These are phyloP conservation scores for Operophtera brumata DNA, from an alignment of 2,888 invertebrate species.

Conservation along the genomic window DNA sequence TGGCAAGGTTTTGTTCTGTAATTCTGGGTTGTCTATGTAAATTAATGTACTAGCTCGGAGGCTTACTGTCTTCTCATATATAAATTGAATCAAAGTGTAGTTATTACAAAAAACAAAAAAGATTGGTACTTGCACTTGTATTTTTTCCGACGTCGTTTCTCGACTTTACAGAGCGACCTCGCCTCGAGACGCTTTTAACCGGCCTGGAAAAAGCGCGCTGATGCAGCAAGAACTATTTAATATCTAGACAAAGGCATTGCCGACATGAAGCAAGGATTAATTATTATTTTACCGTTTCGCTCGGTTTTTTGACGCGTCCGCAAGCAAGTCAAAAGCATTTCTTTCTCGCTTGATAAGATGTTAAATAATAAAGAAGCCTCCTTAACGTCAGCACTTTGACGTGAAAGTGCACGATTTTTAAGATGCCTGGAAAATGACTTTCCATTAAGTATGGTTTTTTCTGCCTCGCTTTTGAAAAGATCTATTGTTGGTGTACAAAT, in stretches of 20 bases:
- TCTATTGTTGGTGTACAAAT: not conserved
- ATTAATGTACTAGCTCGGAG: slow-evolving; percentile 44
- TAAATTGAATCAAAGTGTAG: not conserved
- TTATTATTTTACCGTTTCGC: slow-evolving; percentile 79
- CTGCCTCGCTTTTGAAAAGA: slow-evolving; percentile 28
- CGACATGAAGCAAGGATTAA: slow-evolving; percentile 69
- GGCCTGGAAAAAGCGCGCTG: slow-evolving; percentile 58
- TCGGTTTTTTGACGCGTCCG: slow-evolving; percentile 69
- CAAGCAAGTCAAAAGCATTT: slow-evolving; percentile 77
- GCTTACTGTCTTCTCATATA: slow-evolving; percentile 50
- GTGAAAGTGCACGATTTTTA: slow-evolving; percentile 62
- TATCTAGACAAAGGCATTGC: slow-evolving; percentile 71
- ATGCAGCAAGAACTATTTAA: slow-evolving; percentile 76
- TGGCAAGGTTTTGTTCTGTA: slow-evolving; percentile 49
- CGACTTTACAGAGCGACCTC: slow-evolving; percentile 33
- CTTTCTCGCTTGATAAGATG: slow-evolving; percentile 74
- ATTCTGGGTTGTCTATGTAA: slow-evolving; percentile 62
- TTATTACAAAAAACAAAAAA: not conserved
- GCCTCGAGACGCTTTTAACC: slow-evolving; percentile 46
- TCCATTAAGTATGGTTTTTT: slow-evolving; percentile 37
- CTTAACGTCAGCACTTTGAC: slow-evolving; percentile 69
- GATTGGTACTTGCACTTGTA: not conserved
- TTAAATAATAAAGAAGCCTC: slow-evolving; percentile 76
- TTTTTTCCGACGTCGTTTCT: not conserved
- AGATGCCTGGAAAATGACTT: slow-evolving; percentile 39